Evolutionary conservation across 23 tunicate genomes (phyloP), one percentile per base, ranked within the genome.

Genomic region (Oikopleura albicans): DNA sequence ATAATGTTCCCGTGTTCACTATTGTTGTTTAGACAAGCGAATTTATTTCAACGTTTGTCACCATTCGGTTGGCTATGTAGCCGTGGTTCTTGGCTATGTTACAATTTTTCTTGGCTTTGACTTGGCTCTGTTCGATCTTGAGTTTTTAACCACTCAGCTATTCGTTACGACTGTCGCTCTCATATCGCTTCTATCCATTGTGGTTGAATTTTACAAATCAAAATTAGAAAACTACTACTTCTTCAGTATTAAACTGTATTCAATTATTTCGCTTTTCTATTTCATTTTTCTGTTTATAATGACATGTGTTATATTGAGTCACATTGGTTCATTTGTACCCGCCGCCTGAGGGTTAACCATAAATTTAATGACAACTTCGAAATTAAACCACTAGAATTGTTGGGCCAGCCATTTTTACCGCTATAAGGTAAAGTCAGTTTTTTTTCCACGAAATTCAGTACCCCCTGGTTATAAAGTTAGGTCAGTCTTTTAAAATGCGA

Each of bases 31-130:
- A 71, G 79, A 71, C 28, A 16, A 27, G 34, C 79, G 79, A 31
- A 71, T 22, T 2, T 71, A 71, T 29, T 71, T 71, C 79, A 71
- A 71, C 79, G 37, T 71, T 37, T 71, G 33, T 29, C 79, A 71
- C 37, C 79, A 71, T 71, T 71, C 79, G 4, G 31, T 71, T 37
- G 79, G 79, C 33, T 71, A 71, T 37, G 4, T 71, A 2, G 79
- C 79, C 31, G 37, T 12, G 35, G 33, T 71, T 12, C 34, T 16
- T 29, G 79, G 34, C 79, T 16, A 12, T 31, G 79, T 71, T 12
- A 29, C 79, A 71, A 71, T 71, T 71, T 71, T 71, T 37, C 79
- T 71, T 29, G 79, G 79, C 2, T 71, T 71, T 29, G 79, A 71
- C 31, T 37, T 71, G 35, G 37, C 79, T 29, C 4, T 71, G 4